These are phyloP conservation scores for Lynx canadensis DNA, from an alignment of 2,113 vertebrate genomes.

Conservation along the genomic window DNA sequence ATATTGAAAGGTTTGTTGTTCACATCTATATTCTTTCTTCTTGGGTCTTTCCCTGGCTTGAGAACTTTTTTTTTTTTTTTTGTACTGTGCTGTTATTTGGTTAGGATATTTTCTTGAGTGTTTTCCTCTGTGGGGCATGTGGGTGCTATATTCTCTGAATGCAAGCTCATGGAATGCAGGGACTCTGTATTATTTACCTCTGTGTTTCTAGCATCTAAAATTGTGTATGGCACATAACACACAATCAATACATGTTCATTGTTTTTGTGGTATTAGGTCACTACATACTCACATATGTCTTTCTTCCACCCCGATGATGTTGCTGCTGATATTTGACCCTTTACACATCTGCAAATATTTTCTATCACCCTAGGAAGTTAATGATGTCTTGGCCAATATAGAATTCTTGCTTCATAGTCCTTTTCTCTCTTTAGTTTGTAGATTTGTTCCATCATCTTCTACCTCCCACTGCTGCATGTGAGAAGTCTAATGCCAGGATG, in stretches of 20 bases:
- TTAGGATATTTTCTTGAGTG: conserved; percentile 46
- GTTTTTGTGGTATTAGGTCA: not conserved
- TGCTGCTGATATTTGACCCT: not conserved
- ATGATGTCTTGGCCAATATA: not conserved
- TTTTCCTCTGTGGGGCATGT: not conserved
- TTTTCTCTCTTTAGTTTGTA: conserved; percentile 36
- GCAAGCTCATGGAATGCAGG: not conserved
- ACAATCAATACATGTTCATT: not conserved
- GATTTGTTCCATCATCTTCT: not conserved
- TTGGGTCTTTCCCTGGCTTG: not conserved
- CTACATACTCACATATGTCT: not conserved
- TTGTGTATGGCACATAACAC: not conserved
- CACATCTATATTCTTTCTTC: not conserved
- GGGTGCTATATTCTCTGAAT: conserved; percentile 26
- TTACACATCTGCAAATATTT: not conserved
- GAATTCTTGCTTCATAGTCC: not conserved
- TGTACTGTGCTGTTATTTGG: not conserved
- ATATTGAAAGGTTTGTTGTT: conserved; percentile 32
- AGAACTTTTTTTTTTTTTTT: not conserved
- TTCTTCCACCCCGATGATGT: not conserved
- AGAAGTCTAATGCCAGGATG: not conserved
- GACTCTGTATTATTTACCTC: conserved; percentile 10
- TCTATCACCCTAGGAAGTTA: not conserved
- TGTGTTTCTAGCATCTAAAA: conserved; percentile 17
- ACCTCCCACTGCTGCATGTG: not conserved